Conservation (phyloP, 1,140 invertebrate genomes). For the Drosophila novamexicana region DNA sequence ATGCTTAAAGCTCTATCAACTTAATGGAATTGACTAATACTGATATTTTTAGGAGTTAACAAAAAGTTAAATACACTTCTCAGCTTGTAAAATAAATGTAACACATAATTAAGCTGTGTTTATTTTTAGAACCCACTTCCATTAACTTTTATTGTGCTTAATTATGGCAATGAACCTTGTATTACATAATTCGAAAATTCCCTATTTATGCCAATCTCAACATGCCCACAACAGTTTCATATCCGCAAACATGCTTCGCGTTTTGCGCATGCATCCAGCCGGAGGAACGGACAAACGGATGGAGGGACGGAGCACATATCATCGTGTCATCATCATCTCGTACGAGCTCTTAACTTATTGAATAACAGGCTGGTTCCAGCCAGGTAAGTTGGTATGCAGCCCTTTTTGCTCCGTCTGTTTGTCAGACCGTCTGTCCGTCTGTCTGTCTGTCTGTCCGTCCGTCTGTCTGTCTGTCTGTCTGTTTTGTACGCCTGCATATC, state of each 20-base stretch:
- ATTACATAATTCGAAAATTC: constrained; percentile 4
- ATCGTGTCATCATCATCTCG: constrained; percentile 13
- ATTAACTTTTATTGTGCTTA: background rate
- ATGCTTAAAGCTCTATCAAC: too few species aligned
- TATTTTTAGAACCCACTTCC: background rate
- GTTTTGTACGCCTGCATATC: constrained; percentile 35
- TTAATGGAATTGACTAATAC: too few species aligned
- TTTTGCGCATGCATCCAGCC: constrained; percentile 42
- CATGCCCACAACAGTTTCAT: constrained; percentile 44
- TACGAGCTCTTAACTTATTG: constrained; percentile 40
- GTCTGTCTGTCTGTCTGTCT: background rate
- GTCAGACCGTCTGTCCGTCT: too few species aligned
- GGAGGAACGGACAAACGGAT: constrained; percentile 6
- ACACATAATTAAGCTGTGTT: too few species aligned
- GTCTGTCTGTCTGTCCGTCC: too few species aligned
- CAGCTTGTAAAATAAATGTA: too few species aligned
- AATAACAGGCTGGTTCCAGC: constrained; percentile 39
- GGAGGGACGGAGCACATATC: background rate
- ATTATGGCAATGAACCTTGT: background rate
- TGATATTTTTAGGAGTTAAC: too few species aligned
- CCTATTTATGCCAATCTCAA: constrained; percentile 12
- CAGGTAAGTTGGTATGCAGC: constrained; percentile 8
- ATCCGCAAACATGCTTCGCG: constrained; percentile 71
- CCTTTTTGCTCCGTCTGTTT: constrained; percentile 19
- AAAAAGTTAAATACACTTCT: too few species aligned